These are phyloP conservation scores for Lycaon pictus DNA, from an alignment of 2,113 vertebrate genomes.

Conservation along the genomic window DNA sequence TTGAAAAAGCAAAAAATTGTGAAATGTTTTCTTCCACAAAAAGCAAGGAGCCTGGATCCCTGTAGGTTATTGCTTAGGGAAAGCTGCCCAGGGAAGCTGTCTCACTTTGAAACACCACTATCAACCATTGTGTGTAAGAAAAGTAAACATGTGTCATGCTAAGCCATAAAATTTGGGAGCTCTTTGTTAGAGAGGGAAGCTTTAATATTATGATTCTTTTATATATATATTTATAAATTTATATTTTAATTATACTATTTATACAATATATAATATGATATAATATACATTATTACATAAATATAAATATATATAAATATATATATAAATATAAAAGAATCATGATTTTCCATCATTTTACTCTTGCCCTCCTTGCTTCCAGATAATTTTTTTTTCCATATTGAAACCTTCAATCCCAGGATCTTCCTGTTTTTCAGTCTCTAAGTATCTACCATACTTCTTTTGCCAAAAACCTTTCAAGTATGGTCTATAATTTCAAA, in stretches of 20 bases:
- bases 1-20: neutral
- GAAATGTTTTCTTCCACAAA: neutral
- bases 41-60: neutral
- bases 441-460: neutral
- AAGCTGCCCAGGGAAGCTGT: neutral
- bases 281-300: too few species aligned
- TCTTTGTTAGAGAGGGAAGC: neutral
- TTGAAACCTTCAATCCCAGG: neutral
- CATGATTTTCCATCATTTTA: neutral
- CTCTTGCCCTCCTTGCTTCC: neutral
- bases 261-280: too few species aligned
- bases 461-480: neutral
- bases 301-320: too few species aligned
- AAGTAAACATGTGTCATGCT: neutral
- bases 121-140: neutral
- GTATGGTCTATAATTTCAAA: neutral
- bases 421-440: neutral
- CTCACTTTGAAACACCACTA: neutral
- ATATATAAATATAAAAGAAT: neutral
- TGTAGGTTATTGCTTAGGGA: neutral
- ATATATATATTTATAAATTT: too few species aligned
- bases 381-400: neutral
- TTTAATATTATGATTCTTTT: neutral
- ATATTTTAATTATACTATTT: too few species aligned
- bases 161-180: neutral